Conservation (phyloP, 2,888 invertebrate species). For the Brachynemurus nebulosus region DNA sequence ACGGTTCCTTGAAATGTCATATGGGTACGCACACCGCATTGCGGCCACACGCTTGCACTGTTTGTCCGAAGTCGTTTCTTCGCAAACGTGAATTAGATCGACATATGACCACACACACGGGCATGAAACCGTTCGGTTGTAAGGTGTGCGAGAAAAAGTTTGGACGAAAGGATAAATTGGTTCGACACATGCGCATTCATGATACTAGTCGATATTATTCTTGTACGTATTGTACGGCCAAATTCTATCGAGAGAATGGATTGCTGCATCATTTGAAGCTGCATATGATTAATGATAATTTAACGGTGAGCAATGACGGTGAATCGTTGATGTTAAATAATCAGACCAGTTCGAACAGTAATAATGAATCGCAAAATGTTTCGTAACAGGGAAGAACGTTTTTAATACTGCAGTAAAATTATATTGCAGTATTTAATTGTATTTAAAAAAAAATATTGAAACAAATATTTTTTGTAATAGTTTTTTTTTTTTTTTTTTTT, state of each 20-base stretch:
- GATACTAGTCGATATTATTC: constrained; percentile 41
- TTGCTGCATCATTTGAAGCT: constrained; percentile 44
- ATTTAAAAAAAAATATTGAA: too few species aligned
- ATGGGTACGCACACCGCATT: constrained; percentile 36
- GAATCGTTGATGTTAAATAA: constrained; percentile 2
- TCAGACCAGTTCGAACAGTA: too few species aligned
- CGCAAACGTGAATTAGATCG: constrained; percentile 56
- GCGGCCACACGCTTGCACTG: constrained; percentile 45
- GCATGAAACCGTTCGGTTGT: constrained; percentile 52
- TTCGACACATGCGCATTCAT: constrained; percentile 51
- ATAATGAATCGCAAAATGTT: too few species aligned
- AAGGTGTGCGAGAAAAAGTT: constrained; percentile 51
- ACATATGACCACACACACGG: constrained; percentile 52
- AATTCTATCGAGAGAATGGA: constrained; percentile 43
- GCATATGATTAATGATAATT: constrained; percentile 25
- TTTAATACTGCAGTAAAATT: too few species aligned
- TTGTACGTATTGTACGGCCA: constrained; percentile 46
- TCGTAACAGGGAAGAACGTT: too few species aligned
- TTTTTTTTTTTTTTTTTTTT: too few species aligned
- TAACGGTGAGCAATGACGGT: not conserved
- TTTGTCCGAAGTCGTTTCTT: constrained; percentile 52
- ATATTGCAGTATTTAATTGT: too few species aligned
- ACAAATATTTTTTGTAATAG: too few species aligned
- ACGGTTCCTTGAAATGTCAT: constrained; percentile 28
- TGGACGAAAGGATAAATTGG: constrained; percentile 52